phyloP scores from a whole-genome alignment of 2,113 vertebrate species.

The Tachysurus vachellii region DNA sequence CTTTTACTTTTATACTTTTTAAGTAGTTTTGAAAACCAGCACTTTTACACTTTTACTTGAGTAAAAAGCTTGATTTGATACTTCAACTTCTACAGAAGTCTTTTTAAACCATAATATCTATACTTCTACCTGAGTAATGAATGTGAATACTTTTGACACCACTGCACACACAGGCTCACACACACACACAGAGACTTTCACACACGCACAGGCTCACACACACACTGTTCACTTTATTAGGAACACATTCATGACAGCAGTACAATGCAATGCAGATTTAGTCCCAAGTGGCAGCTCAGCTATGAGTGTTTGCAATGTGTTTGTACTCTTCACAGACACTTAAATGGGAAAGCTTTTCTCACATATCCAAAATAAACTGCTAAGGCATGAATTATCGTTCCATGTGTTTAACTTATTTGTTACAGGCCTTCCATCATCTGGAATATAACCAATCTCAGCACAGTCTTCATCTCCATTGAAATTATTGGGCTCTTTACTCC shows the following conservation, averaged over 20 bases:
- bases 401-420: background rate
- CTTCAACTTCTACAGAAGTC: too few relatives aligned
- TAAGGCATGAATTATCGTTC: constrained; percentile 6
- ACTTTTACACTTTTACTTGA: too few relatives aligned
- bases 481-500: background rate
- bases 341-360: background rate
- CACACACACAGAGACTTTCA: too few relatives aligned
- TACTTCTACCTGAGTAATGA: too few relatives aligned
- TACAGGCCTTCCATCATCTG: background rate
- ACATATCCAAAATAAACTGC: background rate
- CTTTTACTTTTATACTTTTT: too few relatives aligned
- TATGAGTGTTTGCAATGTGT: background rate
- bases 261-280: background rate
- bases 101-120: too few relatives aligned
- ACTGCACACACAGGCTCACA: too few relatives aligned
- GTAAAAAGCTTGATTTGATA: too few relatives aligned
- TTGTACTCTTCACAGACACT: background rate
- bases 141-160: too few relatives aligned
- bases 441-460: background rate
- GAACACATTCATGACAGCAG: too few relatives aligned
- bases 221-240: background rate
- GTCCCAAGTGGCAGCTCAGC: background rate
- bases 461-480: background rate
- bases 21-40: too few relatives aligned
- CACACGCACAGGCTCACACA: too few relatives aligned